Conservation (phyloP, 1,140 invertebrate genomes). For the Maconellicoccus hirsutus region DNA sequence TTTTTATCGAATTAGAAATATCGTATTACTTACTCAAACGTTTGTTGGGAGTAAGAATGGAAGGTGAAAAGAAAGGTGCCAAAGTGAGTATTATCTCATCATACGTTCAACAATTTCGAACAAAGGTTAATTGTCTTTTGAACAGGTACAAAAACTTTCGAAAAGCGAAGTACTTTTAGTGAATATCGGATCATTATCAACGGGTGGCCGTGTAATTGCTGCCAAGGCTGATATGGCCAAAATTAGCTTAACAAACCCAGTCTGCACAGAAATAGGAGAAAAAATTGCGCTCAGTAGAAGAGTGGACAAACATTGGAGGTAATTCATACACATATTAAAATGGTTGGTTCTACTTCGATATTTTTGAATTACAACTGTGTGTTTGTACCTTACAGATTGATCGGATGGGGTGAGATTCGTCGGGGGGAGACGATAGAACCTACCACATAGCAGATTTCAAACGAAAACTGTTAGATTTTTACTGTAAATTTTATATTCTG, state of each 20-base stretch:
- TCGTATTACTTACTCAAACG: constrained; percentile 94
- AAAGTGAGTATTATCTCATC: constrained; percentile 49
- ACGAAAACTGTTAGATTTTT: background rate
- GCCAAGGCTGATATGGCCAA: constrained; percentile 97
- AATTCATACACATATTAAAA: too few relatives aligned
- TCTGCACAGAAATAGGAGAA: constrained; percentile 96
- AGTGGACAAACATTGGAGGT: constrained; percentile 99
- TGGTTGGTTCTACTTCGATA: too few relatives aligned
- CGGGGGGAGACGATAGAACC: constrained; percentile 82
- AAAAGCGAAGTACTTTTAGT: constrained; percentile 89
- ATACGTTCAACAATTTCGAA: background rate
- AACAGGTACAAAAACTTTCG: constrained; percentile 69
- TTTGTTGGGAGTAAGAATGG: constrained; percentile 90
- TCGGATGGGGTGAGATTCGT: constrained; percentile 94
- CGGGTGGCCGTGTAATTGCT: constrained; percentile 89
- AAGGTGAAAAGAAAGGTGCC: constrained; percentile 97
- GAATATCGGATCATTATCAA: constrained; percentile 97
- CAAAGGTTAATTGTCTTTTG: constrained; percentile 16
- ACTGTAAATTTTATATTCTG: background rate
- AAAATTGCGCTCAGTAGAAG: constrained; percentile 96
- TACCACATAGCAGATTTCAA: constrained; percentile 28
- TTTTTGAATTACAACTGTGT: too few relatives aligned
- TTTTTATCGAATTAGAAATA: constrained; percentile 96
- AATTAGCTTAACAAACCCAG: constrained; percentile 91
- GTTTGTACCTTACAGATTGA: constrained; percentile 58